Conservation (phyloP, 2,888 invertebrate species). For the Poecilobothrus nobilitatus region DNA sequence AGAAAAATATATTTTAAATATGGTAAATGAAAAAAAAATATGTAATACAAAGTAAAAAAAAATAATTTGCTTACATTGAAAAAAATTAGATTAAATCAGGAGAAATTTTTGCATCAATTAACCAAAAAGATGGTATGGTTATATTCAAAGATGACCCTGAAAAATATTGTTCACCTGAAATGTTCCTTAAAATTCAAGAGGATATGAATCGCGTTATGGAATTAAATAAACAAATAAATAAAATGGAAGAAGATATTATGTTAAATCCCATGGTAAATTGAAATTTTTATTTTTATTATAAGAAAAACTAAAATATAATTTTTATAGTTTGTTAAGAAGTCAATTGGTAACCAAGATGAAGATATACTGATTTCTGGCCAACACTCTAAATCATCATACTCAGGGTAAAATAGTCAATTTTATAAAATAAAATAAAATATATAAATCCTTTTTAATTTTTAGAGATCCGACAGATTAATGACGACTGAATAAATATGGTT, state of each 20-base stretch:
- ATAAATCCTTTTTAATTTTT: constrained; percentile 11
- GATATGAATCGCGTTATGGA: constrained; percentile 80
- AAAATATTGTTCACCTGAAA: constrained; percentile 83
- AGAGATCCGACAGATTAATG: constrained; percentile 44
- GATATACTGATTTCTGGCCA: constrained; percentile 41
- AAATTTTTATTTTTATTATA: too few relatives aligned
- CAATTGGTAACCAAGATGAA: constrained; percentile 53
- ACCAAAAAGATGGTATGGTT: constrained; percentile 97
- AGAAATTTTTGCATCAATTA: constrained; percentile 93
- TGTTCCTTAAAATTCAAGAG: constrained; percentile 77
- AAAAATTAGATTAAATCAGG: constrained; percentile 80
- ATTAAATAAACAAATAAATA: constrained; percentile 76
- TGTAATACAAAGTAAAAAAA: background rate
- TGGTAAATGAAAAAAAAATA: constrained; percentile 53
- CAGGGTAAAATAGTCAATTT: constrained; percentile 31
- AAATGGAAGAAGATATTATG: constrained; percentile 92
- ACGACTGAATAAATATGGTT: constrained; percentile 17
- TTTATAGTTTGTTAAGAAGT: constrained; percentile 54
- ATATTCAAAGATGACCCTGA: constrained; percentile 92
- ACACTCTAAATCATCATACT: constrained; percentile 39
- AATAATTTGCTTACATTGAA: background rate
- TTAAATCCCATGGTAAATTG: constrained; percentile 67
- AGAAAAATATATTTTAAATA: constrained; percentile 86
- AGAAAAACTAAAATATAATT: constrained; percentile 21
- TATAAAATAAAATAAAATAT: background rate